A percentile compares a stretch with the other conserved stretches of the same genome.
Evolutionary conservation across 2,888 invertebrate genomes (phyloP).

Genomic region (Agrochola macilenta): DNA sequence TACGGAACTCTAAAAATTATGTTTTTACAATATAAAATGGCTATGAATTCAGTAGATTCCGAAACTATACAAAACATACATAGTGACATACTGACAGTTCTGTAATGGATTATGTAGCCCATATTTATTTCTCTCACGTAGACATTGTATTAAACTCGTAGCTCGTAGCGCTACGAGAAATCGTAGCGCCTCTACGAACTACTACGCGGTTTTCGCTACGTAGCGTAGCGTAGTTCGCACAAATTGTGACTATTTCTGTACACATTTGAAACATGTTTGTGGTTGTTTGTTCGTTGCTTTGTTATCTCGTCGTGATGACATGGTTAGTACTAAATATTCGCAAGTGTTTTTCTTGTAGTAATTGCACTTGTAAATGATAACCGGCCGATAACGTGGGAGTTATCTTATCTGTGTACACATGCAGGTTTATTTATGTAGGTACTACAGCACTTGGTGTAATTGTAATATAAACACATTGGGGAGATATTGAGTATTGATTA

Average conservation of each 20-base stretch:
- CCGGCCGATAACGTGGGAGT: constrained; percentile 53
- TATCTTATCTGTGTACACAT: constrained; percentile 59
- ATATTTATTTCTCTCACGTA: constrained; percentile 44
- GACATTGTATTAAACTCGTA: constrained; percentile 37
- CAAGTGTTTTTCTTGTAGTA: constrained; percentile 73
- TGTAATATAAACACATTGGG: constrained; percentile 54
- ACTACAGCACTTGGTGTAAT: constrained; percentile 55
- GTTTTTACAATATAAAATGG: background rate
- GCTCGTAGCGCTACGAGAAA: constrained; percentile 61
- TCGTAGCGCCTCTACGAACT: constrained; percentile 63
- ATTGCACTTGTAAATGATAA: constrained; percentile 66
- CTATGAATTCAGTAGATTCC: background rate
- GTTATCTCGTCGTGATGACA: constrained; percentile 43
- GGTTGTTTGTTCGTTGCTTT: constrained; percentile 31
- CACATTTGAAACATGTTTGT: constrained; percentile 35
- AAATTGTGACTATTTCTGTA: constrained; percentile 27
- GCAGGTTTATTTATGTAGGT: constrained; percentile 57
- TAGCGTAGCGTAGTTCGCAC: constrained; percentile 34
- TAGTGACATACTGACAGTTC: background rate
- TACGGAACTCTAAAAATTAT: too few relatives aligned
- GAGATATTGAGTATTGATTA: constrained; percentile 42
- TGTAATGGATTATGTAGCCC: constrained; percentile 14
- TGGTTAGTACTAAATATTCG: constrained; percentile 44
- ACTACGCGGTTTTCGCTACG: constrained; percentile 53
- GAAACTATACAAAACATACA: background rate